Base-by-base conservation (phyloP, 1,140 invertebrate species). In the Anthonomus grandis region DNA sequence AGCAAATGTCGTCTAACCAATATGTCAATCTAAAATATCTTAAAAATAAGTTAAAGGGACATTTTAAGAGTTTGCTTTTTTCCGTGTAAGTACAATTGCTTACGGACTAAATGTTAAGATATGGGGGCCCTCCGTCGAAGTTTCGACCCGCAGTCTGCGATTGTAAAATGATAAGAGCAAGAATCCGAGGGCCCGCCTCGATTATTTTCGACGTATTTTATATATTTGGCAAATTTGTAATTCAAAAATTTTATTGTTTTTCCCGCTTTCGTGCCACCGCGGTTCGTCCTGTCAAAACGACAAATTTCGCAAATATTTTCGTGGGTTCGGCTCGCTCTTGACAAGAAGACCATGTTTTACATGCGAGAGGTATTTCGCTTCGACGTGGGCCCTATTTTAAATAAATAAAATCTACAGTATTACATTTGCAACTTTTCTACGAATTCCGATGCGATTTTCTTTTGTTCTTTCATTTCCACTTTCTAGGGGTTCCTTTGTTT, bases 201-300 rank as follows among this genome's bases (percentile, higher is more conserved):
- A 63, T 55, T n/a, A 55, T 42, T 51, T 56, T 63, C 59, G 57
- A 60, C 57, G 50, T 46, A 63, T 63, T 63, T 63, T 60, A 60
- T 63, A 60, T 49, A 55, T 59, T 60, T 63, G 24, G 50, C 57
- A 57, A 63, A 63, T 63, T 63, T 60, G 61, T 63, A 63, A 63
- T 63, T 63, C 61, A 57, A 63, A 63, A 57, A 60, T 42, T 60
- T 60, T 45, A 55, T 55, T 55, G 52, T 55, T 47, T 24, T 51
- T 50, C 31, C n/a, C 41, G 41, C 21, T 37, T 27, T n/a, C 8
- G 27, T 23, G 25, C 9, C 23, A 13, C 41, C 22, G 41, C 36
- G 38, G 50, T 42, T 41, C 10, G 15, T 3, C 23, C 23, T 21
- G 39, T 53, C 50, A 53, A 53, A 53, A 53, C 21, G 50, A 53